phyloP scores from a whole-genome alignment of 2,888 invertebrate species.

The Pterostichus niger region DNA sequence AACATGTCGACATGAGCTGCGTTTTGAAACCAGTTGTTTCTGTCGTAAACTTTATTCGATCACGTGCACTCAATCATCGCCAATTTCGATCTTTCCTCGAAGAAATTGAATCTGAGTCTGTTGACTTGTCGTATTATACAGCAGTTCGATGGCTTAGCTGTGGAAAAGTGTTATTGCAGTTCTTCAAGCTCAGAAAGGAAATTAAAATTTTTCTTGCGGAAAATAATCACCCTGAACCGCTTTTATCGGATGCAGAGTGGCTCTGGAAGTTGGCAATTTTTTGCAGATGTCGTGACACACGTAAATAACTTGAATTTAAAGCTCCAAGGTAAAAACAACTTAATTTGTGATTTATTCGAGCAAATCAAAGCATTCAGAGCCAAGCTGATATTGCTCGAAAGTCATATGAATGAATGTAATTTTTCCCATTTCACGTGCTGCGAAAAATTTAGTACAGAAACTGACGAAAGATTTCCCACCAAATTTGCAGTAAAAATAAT shows the following conservation, averaged over 20 bases:
- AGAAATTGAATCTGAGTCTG: slow-evolving; percentile 62
- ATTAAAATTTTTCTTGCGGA: slow-evolving; percentile 44
- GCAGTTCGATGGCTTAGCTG: slow-evolving; percentile 59
- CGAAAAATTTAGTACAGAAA: slow-evolving; percentile 34
- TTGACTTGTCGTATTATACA: slow-evolving; percentile 59
- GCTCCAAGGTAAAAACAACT: slow-evolving; percentile 56
- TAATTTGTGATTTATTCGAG: slow-evolving; percentile 46
- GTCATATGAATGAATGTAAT: slow-evolving; percentile 51
- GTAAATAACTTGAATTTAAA: slow-evolving; percentile 53
- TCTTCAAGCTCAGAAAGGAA: slow-evolving; percentile 36
- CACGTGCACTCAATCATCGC: slow-evolving; percentile 49
- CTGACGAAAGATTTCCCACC: slow-evolving; percentile 52
- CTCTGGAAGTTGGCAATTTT: slow-evolving; percentile 38
- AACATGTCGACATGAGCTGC: slow-evolving; percentile 24
- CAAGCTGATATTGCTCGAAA: slow-evolving; percentile 57
- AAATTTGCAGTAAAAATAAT: slow-evolving; percentile 48
- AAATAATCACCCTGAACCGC: slow-evolving; percentile 33
- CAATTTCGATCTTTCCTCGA: slow-evolving; percentile 57
- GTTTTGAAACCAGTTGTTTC: slow-evolving; percentile 53
- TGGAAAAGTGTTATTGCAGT: slow-evolving; percentile 53
- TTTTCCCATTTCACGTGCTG: slow-evolving; percentile 52
- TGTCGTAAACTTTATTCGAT: slow-evolving; percentile 45
- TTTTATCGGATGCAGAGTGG: slow-evolving; percentile 40
- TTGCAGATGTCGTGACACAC: slow-evolving; percentile 50
- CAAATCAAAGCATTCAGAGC: slow-evolving; percentile 59